Conservation (phyloP, 2,888 invertebrate species). For the Nephrotoma appendiculata region DNA sequence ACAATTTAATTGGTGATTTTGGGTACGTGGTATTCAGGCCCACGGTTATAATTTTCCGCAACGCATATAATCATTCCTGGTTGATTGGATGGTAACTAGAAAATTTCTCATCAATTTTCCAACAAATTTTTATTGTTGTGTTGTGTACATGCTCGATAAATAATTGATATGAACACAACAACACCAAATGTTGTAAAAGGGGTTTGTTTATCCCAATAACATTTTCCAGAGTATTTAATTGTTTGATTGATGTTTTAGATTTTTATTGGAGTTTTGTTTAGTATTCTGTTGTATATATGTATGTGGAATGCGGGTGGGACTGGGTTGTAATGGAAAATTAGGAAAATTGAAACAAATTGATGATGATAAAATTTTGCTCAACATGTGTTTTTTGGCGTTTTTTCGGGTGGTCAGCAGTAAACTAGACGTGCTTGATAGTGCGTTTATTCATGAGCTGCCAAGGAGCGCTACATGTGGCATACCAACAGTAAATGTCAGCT, state of each 20-base stretch:
- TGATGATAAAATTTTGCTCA: not conserved
- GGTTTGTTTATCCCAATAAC: not conserved
- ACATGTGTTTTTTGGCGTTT: not conserved
- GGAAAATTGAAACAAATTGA: not conserved
- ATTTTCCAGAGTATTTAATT: not conserved
- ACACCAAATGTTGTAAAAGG: not conserved
- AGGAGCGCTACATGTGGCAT: no score
- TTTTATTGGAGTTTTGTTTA: not conserved
- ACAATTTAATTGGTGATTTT: not conserved
- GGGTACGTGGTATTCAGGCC: not conserved
- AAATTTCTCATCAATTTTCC: not conserved
- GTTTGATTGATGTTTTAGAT: not conserved
- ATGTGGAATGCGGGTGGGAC: not conserved
- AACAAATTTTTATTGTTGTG: not conserved
- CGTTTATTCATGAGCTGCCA: no score
- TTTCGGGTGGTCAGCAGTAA: no score
- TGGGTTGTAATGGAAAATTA: not conserved
- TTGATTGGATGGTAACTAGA: not conserved
- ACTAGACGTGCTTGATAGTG: no score
- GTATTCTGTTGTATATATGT: not conserved
- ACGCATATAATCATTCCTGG: no score
- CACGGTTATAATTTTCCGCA: no score
- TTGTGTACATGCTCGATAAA: not conserved
- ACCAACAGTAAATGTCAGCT: no score
- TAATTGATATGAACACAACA: not conserved